Conservation (phyloP, 92 coral and sea anemone species). For the Palythoa grandis region DNA sequence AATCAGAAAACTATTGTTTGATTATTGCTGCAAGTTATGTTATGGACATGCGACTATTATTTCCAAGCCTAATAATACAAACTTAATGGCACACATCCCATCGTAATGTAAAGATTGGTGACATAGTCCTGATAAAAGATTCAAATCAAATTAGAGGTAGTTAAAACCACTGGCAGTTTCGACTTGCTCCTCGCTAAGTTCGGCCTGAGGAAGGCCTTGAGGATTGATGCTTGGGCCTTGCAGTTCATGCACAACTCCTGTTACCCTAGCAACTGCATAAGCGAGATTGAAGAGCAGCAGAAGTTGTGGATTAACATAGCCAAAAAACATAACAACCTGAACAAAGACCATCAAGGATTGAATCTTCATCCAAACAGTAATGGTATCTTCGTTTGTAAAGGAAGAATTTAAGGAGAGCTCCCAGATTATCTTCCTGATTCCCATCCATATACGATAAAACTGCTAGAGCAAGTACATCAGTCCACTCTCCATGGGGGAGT, state of each 20-base stretch:
- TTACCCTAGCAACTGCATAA: slow-evolving; percentile 6
- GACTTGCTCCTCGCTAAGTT: slow-evolving; percentile 2
- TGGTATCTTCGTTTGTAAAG: neutral
- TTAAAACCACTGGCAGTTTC: neutral
- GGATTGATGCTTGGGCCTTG: neutral
- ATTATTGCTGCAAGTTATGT: too few species aligned
- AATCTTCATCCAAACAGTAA: neutral
- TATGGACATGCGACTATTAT: too few species aligned
- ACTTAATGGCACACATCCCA: too few species aligned
- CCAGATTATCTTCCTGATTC: neutral
- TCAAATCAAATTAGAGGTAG: neutral
- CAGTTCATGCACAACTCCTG: slow-evolving; percentile 16
- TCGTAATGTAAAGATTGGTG: too few species aligned
- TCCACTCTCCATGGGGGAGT: too few species aligned
- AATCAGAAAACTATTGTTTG: too few species aligned
- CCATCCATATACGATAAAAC: neutral
- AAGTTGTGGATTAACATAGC: slow-evolving; percentile 5
- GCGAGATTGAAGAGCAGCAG: neutral
- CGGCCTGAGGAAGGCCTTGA: neutral
- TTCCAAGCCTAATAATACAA: too few species aligned
- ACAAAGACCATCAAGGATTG: neutral
- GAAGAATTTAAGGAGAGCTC: neutral
- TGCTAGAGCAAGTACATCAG: too few species aligned
- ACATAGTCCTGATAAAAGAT: too few species aligned
- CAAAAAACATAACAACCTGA: neutral